Percentiles rank a stretch among this genome's conserved stretches.
phyloP scores from a whole-genome alignment of 1,140 invertebrate genomes.

The Tetramorium simillimum region DNA sequence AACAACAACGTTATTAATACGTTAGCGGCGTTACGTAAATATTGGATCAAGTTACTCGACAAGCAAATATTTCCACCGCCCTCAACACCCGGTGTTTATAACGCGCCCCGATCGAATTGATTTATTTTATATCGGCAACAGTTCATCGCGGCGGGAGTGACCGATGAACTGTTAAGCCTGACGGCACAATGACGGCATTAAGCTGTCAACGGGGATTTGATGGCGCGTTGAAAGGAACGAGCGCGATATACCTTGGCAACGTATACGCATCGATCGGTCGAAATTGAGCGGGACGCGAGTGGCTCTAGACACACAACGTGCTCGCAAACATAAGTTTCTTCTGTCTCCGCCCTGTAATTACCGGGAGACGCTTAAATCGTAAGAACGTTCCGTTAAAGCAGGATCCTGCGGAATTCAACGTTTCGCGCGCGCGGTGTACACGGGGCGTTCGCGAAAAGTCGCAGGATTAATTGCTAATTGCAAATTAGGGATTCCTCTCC shows the following conservation, averaged over 20 bases:
- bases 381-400: not conserved
- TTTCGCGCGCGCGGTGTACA: not conserved
- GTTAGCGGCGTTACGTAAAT: constrained; percentile 31
- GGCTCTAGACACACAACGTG: not conserved
- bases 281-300: constrained; percentile 15
- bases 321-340: not conserved
- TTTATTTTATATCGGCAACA: constrained; percentile 47
- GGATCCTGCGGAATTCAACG: not conserved
- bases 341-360: not conserved
- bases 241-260: not conserved
- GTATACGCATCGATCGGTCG: not conserved
- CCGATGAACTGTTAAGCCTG: constrained; percentile 51
- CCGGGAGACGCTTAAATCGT: not conserved
- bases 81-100: constrained; percentile 24
- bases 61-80: constrained; percentile 41
- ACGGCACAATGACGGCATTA: constrained; percentile 39
- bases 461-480: constrained; percentile 27
- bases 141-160: constrained; percentile 32
- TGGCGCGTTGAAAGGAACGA: constrained; percentile 6
- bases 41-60: constrained; percentile 38
- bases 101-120: constrained; percentile 31
- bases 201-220: constrained; percentile 35
- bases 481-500: constrained; percentile 40
- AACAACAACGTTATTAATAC: constrained; percentile 48
- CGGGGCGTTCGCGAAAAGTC: not conserved